Evolutionary conservation across 2,888 invertebrate genomes (phyloP).

Genomic region (Dione juno): DNA sequence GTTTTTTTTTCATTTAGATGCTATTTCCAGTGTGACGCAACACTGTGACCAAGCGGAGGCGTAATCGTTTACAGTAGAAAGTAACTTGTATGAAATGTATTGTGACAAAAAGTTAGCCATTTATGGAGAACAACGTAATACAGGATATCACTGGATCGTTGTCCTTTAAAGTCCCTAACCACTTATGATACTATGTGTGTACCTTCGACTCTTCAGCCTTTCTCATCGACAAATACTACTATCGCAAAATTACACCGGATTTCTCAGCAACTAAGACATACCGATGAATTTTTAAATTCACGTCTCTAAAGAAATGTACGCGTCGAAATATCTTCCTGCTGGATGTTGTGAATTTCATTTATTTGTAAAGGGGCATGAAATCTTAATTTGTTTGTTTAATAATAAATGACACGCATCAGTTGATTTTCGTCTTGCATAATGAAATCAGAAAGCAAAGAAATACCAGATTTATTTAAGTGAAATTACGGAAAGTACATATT

Average conservation of each 20-base stretch:
- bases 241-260: slow-evolving; percentile 54
- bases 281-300: slow-evolving; percentile 48
- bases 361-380: neutral
- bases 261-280: slow-evolving; percentile 45
- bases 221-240: slow-evolving; percentile 64
- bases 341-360: slow-evolving; percentile 35
- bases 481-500: neutral
- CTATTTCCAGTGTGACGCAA: slow-evolving; percentile 40
- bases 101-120: slow-evolving; percentile 69
- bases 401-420: slow-evolving; percentile 26
- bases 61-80: slow-evolving; percentile 57
- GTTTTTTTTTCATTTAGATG: slow-evolving; percentile 26
- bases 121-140: slow-evolving; percentile 67
- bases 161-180: slow-evolving; percentile 73
- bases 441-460: neutral
- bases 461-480: neutral
- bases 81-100: slow-evolving; percentile 59
- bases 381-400: slow-evolving; percentile 5
- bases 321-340: slow-evolving; percentile 38
- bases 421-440: slow-evolving; percentile 10
- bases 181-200: slow-evolving; percentile 76
- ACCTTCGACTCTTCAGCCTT: slow-evolving; percentile 60
- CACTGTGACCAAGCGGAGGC: slow-evolving; percentile 35
- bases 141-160: slow-evolving; percentile 62
- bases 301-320: slow-evolving; percentile 29